Conservation (phyloP, 2,113 vertebrate genomes). For the Bos taurus region DNA sequence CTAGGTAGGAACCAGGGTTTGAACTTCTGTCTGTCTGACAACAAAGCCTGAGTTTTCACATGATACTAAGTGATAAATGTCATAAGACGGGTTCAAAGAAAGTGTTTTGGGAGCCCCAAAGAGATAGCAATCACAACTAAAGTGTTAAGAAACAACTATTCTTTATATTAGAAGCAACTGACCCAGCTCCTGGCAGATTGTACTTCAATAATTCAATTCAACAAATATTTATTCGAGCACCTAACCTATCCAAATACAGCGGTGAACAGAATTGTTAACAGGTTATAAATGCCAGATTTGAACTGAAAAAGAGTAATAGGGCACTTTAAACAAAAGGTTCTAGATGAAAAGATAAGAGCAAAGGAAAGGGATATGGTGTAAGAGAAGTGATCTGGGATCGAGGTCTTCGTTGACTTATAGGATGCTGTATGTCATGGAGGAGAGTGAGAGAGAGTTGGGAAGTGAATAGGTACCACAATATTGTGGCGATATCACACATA, state of each 20-base stretch:
- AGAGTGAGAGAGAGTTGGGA: background rate
- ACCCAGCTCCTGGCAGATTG: background rate
- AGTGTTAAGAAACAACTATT: background rate
- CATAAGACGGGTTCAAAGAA: background rate
- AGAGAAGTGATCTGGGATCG: background rate
- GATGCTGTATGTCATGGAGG: background rate
- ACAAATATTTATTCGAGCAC: background rate
- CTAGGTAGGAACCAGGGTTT: background rate
- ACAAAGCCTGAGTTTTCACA: background rate
- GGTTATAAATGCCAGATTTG: constrained; percentile 5
- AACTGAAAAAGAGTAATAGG: constrained; percentile 22
- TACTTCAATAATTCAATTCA: constrained; percentile 1
- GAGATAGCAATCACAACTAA: background rate
- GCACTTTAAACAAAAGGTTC: background rate
- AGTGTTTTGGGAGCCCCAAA: background rate
- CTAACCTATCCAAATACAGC: background rate
- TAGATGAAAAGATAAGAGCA: background rate
- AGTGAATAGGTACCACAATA: background rate
- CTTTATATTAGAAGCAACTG: background rate
- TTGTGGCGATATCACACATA: background rate
- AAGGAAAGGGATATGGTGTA: background rate
- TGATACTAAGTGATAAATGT: background rate
- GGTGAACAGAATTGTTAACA: background rate
- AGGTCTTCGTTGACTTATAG: background rate
- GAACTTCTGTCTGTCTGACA: background rate